phyloP scores from a whole-genome alignment of 2,113 vertebrate species.

The Halcyon malimbica region DNA sequence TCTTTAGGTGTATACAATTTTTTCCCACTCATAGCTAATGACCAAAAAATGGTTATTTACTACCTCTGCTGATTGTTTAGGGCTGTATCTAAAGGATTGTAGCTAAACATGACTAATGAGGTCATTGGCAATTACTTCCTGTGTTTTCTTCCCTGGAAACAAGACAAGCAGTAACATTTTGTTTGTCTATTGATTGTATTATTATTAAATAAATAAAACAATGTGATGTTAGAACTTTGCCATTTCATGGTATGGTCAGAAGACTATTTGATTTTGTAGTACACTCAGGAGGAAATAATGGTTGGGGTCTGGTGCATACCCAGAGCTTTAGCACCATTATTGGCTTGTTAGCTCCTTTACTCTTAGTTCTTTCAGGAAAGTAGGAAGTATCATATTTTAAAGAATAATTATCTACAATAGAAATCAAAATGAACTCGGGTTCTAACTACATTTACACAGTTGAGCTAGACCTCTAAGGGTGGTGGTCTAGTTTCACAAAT shows the following conservation, averaged over 20 bases:
- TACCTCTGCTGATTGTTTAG: background rate
- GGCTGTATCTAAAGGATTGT: background rate
- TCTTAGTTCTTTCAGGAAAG: background rate
- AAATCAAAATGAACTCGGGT: background rate
- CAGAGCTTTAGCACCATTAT: background rate
- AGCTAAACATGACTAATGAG: slow-evolving; percentile 9
- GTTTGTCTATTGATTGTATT: background rate
- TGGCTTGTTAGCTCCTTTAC: background rate
- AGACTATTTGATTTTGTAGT: background rate
- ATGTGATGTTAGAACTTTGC: background rate
- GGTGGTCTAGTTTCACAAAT: background rate
- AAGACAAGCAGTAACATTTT: background rate
- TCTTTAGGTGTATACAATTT: background rate
- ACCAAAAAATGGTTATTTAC: background rate
- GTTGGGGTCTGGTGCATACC: background rate
- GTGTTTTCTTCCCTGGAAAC: slow-evolving; percentile 18
- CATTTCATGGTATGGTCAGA: background rate
- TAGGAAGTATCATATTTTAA: background rate
- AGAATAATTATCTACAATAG: background rate
- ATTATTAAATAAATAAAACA: slow-evolving; percentile 19
- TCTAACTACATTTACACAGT: background rate
- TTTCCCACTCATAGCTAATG: background rate
- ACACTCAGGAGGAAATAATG: background rate
- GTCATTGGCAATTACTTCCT: background rate
- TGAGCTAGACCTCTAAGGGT: background rate